Percentiles rank a stretch among this genome's conserved stretches.
phyloP scores from a whole-genome alignment of 53 echinoderm and acorn worm species.

The Crossaster papposus region DNA sequence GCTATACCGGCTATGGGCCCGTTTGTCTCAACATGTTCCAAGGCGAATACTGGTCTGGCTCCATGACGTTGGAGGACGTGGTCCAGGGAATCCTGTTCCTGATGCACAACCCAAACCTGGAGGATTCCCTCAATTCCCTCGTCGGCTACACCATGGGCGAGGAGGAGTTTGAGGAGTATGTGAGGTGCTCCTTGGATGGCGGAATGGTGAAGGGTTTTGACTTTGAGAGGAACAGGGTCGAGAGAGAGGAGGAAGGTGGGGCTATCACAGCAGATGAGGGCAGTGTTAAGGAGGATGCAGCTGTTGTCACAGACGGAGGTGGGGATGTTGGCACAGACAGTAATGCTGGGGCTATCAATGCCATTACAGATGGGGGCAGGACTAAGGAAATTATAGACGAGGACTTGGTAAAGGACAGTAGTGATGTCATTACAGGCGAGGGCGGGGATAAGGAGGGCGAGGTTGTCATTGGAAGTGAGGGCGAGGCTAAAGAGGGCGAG shows the following conservation, averaged over 20 bases:
- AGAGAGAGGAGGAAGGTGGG: conserved; percentile 6
- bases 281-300: background rate
- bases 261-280: background rate
- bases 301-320: background rate
- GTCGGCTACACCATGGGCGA: conserved; percentile 52
- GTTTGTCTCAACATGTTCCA: conserved; percentile 80
- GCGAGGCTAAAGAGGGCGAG: too few relatives aligned
- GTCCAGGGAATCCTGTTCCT: conserved; percentile 87
- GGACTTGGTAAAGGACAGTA: too few relatives aligned
- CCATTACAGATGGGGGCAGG: background rate
- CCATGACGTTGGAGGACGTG: conserved; percentile 71
- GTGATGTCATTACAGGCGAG: too few relatives aligned
- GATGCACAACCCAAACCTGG: conserved; percentile 80
- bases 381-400: background rate
- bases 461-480: too few relatives aligned
- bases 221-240: conserved; percentile 66
- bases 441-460: too few relatives aligned
- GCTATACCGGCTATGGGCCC: conserved; percentile 75
- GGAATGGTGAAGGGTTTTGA: conserved; percentile 62
- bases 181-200: conserved; percentile 70
- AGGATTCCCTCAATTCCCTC: conserved; percentile 70
- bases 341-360: background rate
- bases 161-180: conserved; percentile 70
- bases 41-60: conserved; percentile 57
- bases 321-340: background rate